Percentiles rank a stretch among this genome's conserved stretches.
Conservation (phyloP, 1,140 invertebrate genomes). For the Armadillidium nasatum region DNA sequence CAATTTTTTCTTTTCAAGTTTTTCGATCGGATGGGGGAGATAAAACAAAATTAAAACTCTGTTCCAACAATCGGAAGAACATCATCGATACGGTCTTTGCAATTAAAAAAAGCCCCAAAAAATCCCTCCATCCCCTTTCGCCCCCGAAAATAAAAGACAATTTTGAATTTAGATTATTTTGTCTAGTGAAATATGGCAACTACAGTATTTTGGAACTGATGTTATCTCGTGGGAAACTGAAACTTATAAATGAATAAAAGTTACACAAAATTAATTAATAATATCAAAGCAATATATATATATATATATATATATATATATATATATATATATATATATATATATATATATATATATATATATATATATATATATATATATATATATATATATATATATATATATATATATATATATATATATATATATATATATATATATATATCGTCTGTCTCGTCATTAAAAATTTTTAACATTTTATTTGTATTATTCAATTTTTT, state of each 20-base stretch:
- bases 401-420: background rate
- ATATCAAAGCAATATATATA: no score
- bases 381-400: slow-evolving; percentile 1
- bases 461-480: no score
- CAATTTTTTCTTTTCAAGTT: background rate
- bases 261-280: no score
- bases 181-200: background rate
- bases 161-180: background rate
- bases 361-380: slow-evolving; percentile 12
- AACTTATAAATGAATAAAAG: slow-evolving; percentile 2
- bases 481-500: no score
- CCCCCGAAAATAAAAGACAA: no score
- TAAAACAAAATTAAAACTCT: slow-evolving; percentile 2
- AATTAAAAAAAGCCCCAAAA: background rate
- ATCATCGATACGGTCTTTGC: background rate
- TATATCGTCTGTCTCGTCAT: no score
- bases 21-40: background rate
- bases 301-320: no score
- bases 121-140: no score
- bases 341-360: background rate
- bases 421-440: background rate
- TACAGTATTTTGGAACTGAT: background rate
- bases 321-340: no score
- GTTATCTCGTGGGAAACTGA: background rate
- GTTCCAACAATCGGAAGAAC: background rate